These are phyloP conservation scores for Drosophila subobscura DNA, from an alignment of 1,140 invertebrate genomes.

Conservation along the genomic window DNA sequence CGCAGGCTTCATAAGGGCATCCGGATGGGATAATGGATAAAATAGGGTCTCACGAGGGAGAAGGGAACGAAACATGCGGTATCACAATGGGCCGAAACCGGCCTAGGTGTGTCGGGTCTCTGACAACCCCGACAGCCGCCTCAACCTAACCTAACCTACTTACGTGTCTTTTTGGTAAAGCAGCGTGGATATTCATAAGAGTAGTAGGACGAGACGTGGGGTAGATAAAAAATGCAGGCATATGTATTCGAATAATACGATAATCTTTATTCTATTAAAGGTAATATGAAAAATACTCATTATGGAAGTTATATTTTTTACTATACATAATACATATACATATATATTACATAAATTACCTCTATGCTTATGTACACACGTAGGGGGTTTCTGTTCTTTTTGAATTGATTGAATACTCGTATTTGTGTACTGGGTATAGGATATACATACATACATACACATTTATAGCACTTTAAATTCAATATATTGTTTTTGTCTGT, in stretches of 20 bases:
- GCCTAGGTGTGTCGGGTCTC: too few relatives aligned
- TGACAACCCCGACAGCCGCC: too few relatives aligned
- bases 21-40: too few relatives aligned
- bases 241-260: conserved; percentile 68
- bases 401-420: conserved; percentile 30
- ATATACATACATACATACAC: conserved; percentile 31
- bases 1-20: too few relatives aligned
- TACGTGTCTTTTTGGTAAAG: too few relatives aligned
- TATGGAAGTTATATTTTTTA: conserved; percentile 77
- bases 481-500: conserved; percentile 11
- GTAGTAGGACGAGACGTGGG: too few relatives aligned
- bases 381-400: conserved; percentile 26
- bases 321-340: conserved; percentile 67
- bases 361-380: conserved; percentile 64
- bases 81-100: too few relatives aligned
- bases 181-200: too few relatives aligned
- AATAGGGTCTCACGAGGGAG: too few relatives aligned
- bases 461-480: conserved; percentile 13
- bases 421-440: conserved; percentile 33
- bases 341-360: conserved; percentile 63
- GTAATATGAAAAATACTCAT: conserved; percentile 79
- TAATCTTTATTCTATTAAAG: conserved; percentile 79
- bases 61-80: too few relatives aligned
- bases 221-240: too few relatives aligned
- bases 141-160: too few relatives aligned